Conservation (phyloP, 2,797 vertebrate genomes). For the Pseudomugil tenellus region DNA sequence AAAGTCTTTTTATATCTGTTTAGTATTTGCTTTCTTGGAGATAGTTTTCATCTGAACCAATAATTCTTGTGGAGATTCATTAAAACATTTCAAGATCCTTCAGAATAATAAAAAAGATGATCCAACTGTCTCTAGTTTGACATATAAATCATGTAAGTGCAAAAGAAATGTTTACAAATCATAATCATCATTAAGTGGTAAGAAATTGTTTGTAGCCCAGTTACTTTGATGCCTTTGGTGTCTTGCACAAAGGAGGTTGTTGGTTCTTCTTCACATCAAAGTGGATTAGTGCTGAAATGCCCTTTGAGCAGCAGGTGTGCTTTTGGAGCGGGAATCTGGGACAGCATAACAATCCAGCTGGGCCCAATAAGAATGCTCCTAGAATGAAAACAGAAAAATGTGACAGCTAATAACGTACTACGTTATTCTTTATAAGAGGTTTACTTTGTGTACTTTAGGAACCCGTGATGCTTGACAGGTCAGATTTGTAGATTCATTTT, state of each 20-base stretch:
- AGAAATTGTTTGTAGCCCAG: too few relatives aligned
- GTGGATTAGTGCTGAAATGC: constrained; percentile 48
- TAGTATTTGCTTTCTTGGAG: too few relatives aligned
- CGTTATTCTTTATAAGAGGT: not conserved
- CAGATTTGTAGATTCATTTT: too few relatives aligned
- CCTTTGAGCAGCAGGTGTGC: constrained; percentile 65
- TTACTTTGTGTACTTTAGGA: not conserved
- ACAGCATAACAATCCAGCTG: constrained; percentile 47
- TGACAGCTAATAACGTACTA: not conserved
- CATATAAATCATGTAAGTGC: too few relatives aligned
- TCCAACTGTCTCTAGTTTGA: too few relatives aligned
- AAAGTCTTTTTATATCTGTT: too few relatives aligned
- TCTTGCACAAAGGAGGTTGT: constrained; percentile 44
- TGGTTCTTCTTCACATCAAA: constrained; percentile 62
- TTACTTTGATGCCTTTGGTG: constrained; percentile 50
- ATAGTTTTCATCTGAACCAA: too few relatives aligned
- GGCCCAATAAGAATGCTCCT: constrained; percentile 4
- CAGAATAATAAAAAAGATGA: too few relatives aligned
- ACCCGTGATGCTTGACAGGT: not conserved
- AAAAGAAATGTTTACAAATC: too few relatives aligned
- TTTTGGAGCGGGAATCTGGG: constrained; percentile 41
- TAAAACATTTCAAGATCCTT: too few relatives aligned
- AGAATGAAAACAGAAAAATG: constrained; percentile 7
- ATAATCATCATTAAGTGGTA: too few relatives aligned
- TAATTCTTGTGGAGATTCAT: too few relatives aligned